Evolutionary conservation across 1,140 invertebrate species (phyloP), one percentile per base, ranked within the genome.

Genomic region (Steinernema feltiae): DNA sequence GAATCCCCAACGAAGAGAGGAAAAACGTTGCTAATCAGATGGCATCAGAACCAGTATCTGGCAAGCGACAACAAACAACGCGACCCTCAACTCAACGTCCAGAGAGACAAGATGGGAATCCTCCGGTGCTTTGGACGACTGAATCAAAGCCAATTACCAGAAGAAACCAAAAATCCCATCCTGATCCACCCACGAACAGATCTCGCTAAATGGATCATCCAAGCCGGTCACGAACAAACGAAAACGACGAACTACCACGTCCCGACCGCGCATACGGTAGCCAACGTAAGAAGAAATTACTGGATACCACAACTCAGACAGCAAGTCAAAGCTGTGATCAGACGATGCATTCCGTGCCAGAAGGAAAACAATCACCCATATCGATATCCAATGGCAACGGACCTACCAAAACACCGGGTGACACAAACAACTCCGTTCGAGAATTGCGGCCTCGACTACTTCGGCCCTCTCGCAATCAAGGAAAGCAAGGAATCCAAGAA

Each of bases 391-490:
- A 7, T 46, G 30, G 30, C 70, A 30, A 17, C 17, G 2, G n/a
- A 24, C 18, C 72, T 77, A 1, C 76, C 76, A 31, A n/a, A 24
- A 35, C 21, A 0, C 1, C 41, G 76, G n/a, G 72, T 77, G 0
- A 1, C 7, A 12, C 32, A 48, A 2, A 7, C 30, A 21, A 41
- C 1, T 18, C 76, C 76, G 18, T 77, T 70, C 41, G 71, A 29
- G 0, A n/a, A 32, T 24, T 24, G 17, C 3, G 76, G 76, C 7
- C 1, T 74, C 1, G 76, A 77, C 24, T 31, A 69, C 18, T 73
- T 74, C 31, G 76, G 76, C 30, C 76, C 76, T 17, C 32, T 77
- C 30, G 15, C 17, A 1, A 3, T 30, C 70, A 76, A n/a, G 30
- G 72, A 21, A n/a, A 31, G 72, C n/a, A 29, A 24, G 32, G 72